Percentiles rank a stretch among this genome's conserved stretches.
phyloP scores from a whole-genome alignment of 2,888 invertebrate species.

The Malachius bipustulatus region DNA sequence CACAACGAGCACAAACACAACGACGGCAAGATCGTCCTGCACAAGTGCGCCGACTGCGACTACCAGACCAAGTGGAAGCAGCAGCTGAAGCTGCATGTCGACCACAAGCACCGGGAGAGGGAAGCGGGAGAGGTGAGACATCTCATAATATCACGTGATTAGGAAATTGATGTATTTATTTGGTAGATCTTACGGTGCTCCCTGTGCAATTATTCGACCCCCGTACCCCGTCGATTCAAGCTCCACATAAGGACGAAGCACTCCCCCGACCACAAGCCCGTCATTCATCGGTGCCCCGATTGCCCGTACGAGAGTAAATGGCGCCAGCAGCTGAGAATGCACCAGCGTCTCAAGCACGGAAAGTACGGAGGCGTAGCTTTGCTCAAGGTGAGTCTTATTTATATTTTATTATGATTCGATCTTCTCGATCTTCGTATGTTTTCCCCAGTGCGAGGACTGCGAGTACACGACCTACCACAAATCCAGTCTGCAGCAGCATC shows the following conservation, averaged over 20 bases:
- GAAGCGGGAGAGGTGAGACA: too few species aligned
- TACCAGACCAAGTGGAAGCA: conserved; percentile 1
- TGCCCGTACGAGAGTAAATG: neutral
- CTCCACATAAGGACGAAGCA: neutral
- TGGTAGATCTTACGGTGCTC: neutral
- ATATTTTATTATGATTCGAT: too few species aligned
- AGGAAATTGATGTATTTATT: too few species aligned
- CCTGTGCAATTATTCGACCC: neutral
- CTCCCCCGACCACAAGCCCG: neutral
- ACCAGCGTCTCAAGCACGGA: neutral
- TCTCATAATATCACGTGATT: too few species aligned
- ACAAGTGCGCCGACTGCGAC: neutral
- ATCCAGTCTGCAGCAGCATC: conserved; percentile 1
- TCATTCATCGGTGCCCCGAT: neutral
- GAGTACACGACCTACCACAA: neutral
- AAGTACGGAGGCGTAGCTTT: neutral
- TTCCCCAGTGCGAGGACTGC: neutral
- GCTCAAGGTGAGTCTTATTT: neutral
- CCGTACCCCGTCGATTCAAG: neutral
- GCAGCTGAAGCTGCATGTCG: conserved; percentile 1
- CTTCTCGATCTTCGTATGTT: too few species aligned
- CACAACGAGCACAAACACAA: conserved; percentile 1
- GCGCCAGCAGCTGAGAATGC: neutral
- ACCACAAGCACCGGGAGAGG: neutral
- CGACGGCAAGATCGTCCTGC: neutral